These are phyloP conservation scores for Melipona bicolor DNA, from an alignment of 2,888 invertebrate genomes.

Conservation along the genomic window DNA sequence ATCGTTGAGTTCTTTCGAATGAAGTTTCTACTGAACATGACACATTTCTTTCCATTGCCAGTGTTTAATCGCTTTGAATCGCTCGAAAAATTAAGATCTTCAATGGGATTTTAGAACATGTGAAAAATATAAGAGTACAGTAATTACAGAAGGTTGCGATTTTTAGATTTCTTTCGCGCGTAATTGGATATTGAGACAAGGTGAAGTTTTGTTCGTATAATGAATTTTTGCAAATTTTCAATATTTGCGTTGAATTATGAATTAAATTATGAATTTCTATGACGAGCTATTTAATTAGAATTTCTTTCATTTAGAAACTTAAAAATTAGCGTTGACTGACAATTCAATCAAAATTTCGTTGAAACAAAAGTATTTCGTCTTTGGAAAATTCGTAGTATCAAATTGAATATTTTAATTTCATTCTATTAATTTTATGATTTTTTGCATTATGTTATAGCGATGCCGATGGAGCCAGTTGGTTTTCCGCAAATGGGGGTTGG, in stretches of 20 bases:
- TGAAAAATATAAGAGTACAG: neutral
- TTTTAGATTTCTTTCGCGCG: neutral
- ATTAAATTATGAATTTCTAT: neutral
- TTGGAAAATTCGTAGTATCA: neutral
- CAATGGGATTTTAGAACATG: neutral
- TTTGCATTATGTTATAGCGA: conserved; percentile 81
- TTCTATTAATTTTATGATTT: conserved; percentile 3
- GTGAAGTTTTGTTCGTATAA: neutral
- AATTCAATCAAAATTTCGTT: neutral
- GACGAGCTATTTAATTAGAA: neutral
- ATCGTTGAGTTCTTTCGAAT: neutral
- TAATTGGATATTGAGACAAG: neutral
- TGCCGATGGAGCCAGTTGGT: conserved; percentile 90
- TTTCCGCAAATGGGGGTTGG: conserved; percentile 85
- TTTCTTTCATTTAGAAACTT: neutral
- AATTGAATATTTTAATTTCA: neutral
- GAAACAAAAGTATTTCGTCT: neutral
- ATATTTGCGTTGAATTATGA: neutral
- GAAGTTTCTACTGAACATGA: neutral
- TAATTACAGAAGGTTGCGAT: neutral
- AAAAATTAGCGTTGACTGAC: neutral
- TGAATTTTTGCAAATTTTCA: neutral
- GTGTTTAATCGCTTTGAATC: neutral
- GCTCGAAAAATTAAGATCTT: neutral
- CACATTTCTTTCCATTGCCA: neutral